These are phyloP conservation scores for Colossoma macropomum DNA, from an alignment of 2,113 vertebrate genomes.

Conservation along the genomic window DNA sequence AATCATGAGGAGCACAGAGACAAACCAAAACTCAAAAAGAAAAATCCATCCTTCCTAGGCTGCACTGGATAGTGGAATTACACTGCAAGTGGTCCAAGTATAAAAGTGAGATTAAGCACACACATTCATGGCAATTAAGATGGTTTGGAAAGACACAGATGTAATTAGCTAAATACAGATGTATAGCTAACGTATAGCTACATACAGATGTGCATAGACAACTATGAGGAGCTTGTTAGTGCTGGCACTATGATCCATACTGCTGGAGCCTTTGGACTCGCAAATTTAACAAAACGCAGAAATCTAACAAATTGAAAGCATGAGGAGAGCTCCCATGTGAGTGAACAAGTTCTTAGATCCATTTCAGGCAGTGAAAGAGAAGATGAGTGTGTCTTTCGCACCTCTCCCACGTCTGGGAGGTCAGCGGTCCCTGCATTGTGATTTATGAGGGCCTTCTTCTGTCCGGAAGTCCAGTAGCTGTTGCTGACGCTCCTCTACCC, in stretches of 20 bases:
- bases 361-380: not conserved
- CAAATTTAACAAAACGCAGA: not conserved
- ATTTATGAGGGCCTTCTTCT: conserved; percentile 74
- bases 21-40: too few relatives aligned
- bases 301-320: not conserved
- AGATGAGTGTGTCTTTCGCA: conserved; percentile 47
- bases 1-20: too few relatives aligned
- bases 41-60: too few relatives aligned
- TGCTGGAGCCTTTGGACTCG: not conserved
- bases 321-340: not conserved
- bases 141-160: too few relatives aligned
- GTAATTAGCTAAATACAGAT: too few relatives aligned
- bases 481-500: conserved; percentile 72
- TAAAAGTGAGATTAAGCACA: too few relatives aligned
- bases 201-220: too few relatives aligned
- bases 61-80: too few relatives aligned
- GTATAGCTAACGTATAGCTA: too few relatives aligned
- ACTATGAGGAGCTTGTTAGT: too few relatives aligned
- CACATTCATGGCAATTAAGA: too few relatives aligned
- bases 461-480: conserved; percentile 74
- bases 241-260: not conserved
- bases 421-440: conserved; percentile 69
- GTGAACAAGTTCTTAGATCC: not conserved
- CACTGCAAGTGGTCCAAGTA: too few relatives aligned
- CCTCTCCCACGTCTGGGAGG: conserved; percentile 67